Evolutionary conservation across 2,797 vertebrate species (phyloP).

Genomic region (Pipistrellus pygmaeus): DNA sequence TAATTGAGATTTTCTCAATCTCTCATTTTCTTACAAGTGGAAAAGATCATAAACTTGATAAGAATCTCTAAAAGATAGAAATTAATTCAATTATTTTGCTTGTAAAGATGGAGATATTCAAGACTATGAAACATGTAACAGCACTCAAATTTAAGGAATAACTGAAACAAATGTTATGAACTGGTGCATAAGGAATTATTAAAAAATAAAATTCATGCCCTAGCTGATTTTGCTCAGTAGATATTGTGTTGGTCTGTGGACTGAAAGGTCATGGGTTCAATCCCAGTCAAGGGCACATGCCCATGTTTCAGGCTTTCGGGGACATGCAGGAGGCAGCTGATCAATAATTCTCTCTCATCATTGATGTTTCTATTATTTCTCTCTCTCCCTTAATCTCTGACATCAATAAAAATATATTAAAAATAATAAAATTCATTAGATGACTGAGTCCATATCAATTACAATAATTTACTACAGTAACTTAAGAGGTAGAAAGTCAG

Average conservation of each 20-base stretch:
- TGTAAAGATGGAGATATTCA: background rate
- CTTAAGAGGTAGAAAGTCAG: background rate
- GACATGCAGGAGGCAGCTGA: no score
- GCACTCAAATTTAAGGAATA: background rate
- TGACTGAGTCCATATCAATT: background rate
- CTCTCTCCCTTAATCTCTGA: no score
- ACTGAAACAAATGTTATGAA: background rate
- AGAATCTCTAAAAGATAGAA: background rate
- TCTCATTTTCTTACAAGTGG: background rate
- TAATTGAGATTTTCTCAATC: background rate
- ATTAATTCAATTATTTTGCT: background rate
- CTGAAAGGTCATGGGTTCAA: no score
- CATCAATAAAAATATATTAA: background rate
- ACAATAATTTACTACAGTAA: background rate
- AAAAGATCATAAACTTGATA: background rate
- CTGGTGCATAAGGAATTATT: background rate
- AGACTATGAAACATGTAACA: background rate
- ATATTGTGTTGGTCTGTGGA: no score
- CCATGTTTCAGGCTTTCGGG: no score
- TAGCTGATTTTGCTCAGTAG: no score
- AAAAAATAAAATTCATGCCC: no score
- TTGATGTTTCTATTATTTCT: no score
- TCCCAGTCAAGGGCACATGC: no score
- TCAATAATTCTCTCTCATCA: no score
- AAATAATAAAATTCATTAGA: background rate